Conservation (phyloP, 2,113 vertebrate genomes). For the human (Homo sapiens) region DNA sequence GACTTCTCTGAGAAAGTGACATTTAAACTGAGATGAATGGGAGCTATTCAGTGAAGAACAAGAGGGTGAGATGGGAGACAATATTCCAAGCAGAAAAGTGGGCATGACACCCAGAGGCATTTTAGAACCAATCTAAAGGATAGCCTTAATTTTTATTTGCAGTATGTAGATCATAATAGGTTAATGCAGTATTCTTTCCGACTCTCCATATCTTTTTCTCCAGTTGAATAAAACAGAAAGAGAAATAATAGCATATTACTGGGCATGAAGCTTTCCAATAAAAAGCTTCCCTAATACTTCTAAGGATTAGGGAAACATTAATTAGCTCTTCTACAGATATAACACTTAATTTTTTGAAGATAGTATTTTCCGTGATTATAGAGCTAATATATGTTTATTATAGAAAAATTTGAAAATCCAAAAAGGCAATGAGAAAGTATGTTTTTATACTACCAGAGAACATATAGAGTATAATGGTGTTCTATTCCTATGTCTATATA, state of each 20-base stretch:
- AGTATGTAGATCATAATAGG: background rate
- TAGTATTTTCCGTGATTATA: conserved; percentile 8
- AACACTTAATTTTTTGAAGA: conserved; percentile 6
- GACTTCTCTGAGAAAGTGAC: background rate
- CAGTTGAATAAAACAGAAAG: background rate
- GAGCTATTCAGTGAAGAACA: background rate
- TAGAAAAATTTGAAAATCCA: conserved; percentile 17
- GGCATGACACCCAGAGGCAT: background rate
- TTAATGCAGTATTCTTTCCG: background rate
- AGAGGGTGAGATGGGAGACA: background rate
- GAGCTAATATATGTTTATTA: background rate
- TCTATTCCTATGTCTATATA: background rate
- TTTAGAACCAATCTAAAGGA: background rate
- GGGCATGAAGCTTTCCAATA: background rate
- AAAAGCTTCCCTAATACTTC: background rate
- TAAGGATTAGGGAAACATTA: background rate
- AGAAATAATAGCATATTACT: conserved; percentile 1
- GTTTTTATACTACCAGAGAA: background rate
- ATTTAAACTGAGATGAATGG: conserved; percentile 25
- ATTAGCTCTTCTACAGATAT: background rate
- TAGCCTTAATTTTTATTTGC: background rate
- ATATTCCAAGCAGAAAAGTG: background rate
- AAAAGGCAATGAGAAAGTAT: conserved; percentile 19
- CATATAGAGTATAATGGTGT: background rate
- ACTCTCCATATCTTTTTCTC: background rate